Base-by-base conservation (phyloP, 2,888 invertebrate genomes). In the Notodonta ziczac region DNA sequence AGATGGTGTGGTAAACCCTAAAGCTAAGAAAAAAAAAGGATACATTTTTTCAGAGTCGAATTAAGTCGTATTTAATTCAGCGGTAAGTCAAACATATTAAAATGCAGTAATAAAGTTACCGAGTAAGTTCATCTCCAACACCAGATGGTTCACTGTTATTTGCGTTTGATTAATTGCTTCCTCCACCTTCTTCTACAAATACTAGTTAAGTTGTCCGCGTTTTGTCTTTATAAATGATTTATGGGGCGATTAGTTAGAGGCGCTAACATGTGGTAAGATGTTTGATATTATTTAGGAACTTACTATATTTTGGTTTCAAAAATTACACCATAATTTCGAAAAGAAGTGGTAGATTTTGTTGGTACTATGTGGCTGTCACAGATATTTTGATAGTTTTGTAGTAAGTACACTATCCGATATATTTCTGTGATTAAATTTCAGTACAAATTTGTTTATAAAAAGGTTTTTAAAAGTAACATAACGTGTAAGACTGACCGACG, bases 141-240 rank as follows among this genome's bases (percentile, higher is more conserved):
- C 76, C 75, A 78, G 76, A 75, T 77, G 77, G 51, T 66, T 63
- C 64, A 64, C 62, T 58, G 69, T 72, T 67, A 72, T 67, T 66
- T 61, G 59, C 59, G 55, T 72, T 68, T 71, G 71, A 76, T 69
- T 69, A 70, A 76, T 69, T 63, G 62, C 64, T 62, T 66, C 59
- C 66, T 61, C 50, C 14, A 61, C 60, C 64, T 62, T 67, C 59
- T 64, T 61, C 52, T 24, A 61, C 60, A 60, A 63, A 55, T 57
- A 62, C 13, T 32, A 52, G 32, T 52, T 52, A 52, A 52, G 13
- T 52, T 52, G 16, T 50, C 46, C 16, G 16, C 50, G 16, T 50
- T 48, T 16, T 16, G 16, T 50, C 9, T 50, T 14, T 50, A 50
- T 9, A 16, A 52, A 52, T 52, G 32, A 52, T 13, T 52, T 32